Evolutionary conservation across 2,888 invertebrate genomes (phyloP).

Genomic region (Amblyjoppa proteus): DNA sequence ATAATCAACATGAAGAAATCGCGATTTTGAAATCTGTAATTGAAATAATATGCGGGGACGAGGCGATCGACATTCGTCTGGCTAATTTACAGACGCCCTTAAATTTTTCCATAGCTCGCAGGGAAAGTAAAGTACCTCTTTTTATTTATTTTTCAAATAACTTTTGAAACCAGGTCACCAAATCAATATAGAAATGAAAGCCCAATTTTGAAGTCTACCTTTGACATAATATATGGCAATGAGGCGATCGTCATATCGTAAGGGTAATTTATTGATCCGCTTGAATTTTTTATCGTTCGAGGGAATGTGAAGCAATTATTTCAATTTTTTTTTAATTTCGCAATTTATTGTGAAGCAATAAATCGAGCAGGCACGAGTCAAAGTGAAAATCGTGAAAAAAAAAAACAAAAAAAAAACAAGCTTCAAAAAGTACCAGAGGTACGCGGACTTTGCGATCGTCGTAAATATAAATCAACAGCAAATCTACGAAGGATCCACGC

Average conservation of each 20-base stretch:
- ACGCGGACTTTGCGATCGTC: not conserved
- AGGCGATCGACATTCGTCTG: slow-evolving; percentile 31
- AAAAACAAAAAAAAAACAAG: not conserved
- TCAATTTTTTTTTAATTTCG: not conserved
- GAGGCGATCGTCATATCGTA: slow-evolving; percentile 29
- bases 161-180: too few relatives aligned
- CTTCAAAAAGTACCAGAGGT: not conserved
- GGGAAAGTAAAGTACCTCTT: too few relatives aligned
- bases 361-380: not conserved
- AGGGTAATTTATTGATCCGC: slow-evolving; percentile 18
- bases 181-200: too few relatives aligned
- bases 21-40: slow-evolving; percentile 27
- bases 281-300: not conserved
- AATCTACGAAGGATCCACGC: not conserved
- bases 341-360: not conserved
- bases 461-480: slow-evolving; percentile 12
- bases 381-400: not conserved
- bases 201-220: slow-evolving; percentile 15
- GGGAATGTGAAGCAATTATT: too few relatives aligned
- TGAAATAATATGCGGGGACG: slow-evolving; percentile 20
- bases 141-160: too few relatives aligned
- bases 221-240: slow-evolving; percentile 26
- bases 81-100: slow-evolving; percentile 15
- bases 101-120: not conserved
- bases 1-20: too few relatives aligned